These are phyloP conservation scores for Argyrosomus japonicus DNA, from an alignment of 2,113 vertebrate species.

Conservation along the genomic window DNA sequence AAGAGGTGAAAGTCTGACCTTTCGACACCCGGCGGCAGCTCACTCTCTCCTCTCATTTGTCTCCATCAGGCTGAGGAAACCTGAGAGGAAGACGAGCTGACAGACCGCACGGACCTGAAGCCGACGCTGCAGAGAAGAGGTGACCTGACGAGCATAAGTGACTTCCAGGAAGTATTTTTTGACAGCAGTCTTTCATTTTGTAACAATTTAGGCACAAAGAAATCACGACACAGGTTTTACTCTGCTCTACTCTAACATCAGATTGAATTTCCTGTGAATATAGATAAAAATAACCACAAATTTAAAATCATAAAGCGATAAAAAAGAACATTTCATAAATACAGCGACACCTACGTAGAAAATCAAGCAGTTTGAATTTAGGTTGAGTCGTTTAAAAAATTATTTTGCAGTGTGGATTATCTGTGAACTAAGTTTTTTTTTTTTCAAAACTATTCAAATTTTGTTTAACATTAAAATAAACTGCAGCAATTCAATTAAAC, in stretches of 20 bases:
- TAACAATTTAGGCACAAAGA: not conserved
- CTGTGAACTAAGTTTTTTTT: not conserved
- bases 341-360: not conserved
- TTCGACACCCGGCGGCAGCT: slow-evolving; percentile 36
- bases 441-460: not conserved
- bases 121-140: slow-evolving; percentile 5
- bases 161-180: slow-evolving; percentile 49
- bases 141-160: slow-evolving; percentile 8
- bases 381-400: not conserved
- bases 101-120: slow-evolving; percentile 1
- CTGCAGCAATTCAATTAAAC: not conserved
- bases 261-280: not conserved
- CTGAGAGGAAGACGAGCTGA: slow-evolving; percentile 50
- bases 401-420: too few relatives aligned
- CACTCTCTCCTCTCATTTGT: slow-evolving; percentile 65
- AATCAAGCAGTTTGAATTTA: not conserved
- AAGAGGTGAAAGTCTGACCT: slow-evolving; percentile 61
- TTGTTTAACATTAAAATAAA: not conserved
- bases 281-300: not conserved
- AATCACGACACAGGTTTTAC: not conserved
- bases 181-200: slow-evolving; percentile 6
- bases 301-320: not conserved
- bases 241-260: not conserved
- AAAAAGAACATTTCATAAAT: not conserved
- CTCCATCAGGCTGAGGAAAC: slow-evolving; percentile 67